phyloP scores from a whole-genome alignment of 1,140 invertebrate species.

The Triops cancriformis region DNA sequence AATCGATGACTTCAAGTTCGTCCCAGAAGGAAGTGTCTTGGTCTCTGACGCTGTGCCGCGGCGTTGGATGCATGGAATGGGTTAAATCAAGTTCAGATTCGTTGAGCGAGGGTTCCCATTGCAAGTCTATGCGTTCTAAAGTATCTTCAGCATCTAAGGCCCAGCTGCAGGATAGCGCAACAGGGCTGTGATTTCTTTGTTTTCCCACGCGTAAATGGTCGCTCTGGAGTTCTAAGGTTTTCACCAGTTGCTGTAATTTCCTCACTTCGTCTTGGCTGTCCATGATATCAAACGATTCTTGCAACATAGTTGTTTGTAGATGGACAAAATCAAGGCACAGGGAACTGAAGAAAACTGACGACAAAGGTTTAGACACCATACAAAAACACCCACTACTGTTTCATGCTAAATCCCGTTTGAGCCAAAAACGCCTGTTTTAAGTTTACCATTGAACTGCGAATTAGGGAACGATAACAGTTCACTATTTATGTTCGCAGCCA shows the following conservation, averaged over 20 bases:
- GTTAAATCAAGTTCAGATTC: neutral
- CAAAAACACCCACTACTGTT: no score
- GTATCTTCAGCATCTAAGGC: neutral
- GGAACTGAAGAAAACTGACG: no score
- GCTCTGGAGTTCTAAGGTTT: neutral
- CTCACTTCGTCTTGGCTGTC: neutral
- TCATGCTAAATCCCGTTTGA: no score
- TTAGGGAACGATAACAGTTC: no score
- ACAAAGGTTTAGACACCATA: no score
- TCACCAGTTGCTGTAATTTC: neutral
- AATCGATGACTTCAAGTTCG: neutral
- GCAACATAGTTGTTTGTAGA: neutral
- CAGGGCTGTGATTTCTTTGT: neutral
- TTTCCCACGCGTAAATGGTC: conserved; percentile 3
- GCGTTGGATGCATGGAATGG: neutral
- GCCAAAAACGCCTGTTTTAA: no score
- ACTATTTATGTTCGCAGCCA: no score
- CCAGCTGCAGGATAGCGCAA: neutral
- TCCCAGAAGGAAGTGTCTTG: neutral
- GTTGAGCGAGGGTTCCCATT: neutral
- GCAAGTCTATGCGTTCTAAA: neutral
- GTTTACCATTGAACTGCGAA: no score
- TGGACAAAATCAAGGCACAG: no score
- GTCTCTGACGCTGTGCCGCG: neutral
- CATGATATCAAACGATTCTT: neutral